These are phyloP conservation scores for Prochilodus magdalenae DNA, from an alignment of 2,113 vertebrate species.

Conservation along the genomic window DNA sequence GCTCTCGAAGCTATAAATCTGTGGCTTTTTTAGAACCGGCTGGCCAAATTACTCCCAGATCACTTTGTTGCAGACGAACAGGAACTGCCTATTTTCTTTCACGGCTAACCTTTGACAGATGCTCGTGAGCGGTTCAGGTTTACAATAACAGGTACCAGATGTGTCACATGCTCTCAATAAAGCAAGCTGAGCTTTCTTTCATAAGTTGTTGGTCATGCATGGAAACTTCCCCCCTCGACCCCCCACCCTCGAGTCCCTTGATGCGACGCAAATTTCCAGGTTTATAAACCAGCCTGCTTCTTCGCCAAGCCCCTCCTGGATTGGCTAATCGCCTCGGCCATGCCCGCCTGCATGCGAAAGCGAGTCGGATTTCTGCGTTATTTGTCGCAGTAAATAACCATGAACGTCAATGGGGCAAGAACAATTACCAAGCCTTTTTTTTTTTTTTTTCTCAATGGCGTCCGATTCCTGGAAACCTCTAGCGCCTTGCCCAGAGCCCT, in stretches of 20 bases:
- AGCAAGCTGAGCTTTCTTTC: constrained; percentile 35
- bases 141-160: constrained; percentile 73
- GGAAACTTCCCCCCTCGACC: not conserved
- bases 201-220: constrained; percentile 35
- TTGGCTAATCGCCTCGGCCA: constrained; percentile 50
- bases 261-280: constrained; percentile 6
- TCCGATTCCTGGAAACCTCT: constrained; percentile 53
- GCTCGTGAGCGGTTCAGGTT: constrained; percentile 71
- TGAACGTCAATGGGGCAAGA: constrained; percentile 66
- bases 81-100: constrained; percentile 82
- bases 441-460: constrained; percentile 35
- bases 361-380: constrained; percentile 56
- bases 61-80: constrained; percentile 76
- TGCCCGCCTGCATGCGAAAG: constrained; percentile 52
- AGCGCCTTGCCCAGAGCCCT: constrained; percentile 49
- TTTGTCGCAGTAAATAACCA: constrained; percentile 61
- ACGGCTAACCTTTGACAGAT: constrained; percentile 83
- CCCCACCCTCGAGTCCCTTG: not conserved
- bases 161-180: constrained; percentile 45
- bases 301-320: constrained; percentile 37
- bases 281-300: constrained; percentile 44
- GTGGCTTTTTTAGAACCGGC: constrained; percentile 67
- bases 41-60: constrained; percentile 79
- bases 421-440: constrained; percentile 46
- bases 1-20: constrained; percentile 68